Percentiles rank a stretch among this genome's conserved stretches.
Conservation (phyloP, 2,797 vertebrate species). For the Gambelia wislizenii region DNA sequence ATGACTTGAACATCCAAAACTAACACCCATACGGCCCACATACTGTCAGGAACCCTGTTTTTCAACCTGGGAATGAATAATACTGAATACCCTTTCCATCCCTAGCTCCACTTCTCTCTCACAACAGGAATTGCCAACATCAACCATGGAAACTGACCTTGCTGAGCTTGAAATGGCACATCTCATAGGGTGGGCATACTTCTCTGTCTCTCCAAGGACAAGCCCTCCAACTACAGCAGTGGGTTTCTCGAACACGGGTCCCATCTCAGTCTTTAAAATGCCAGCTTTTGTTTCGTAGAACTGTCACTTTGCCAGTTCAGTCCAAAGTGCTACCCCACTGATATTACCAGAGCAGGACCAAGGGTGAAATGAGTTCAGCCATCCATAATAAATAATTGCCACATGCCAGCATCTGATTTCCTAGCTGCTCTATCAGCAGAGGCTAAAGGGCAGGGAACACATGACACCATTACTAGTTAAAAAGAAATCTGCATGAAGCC, state of each 20-base stretch:
- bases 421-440: background rate
- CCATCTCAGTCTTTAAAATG: too few species aligned
- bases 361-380: too few species aligned
- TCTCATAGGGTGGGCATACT: too few species aligned
- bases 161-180: too few species aligned
- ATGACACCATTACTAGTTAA: background rate
- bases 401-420: background rate
- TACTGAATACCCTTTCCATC: too few species aligned
- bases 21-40: too few species aligned
- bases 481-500: background rate
- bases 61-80: too few species aligned
- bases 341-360: background rate
- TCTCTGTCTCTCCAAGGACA: background rate
- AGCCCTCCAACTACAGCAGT: background rate
- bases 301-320: background rate
- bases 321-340: background rate
- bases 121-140: too few species aligned
- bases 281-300: background rate
- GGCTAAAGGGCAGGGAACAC: background rate
- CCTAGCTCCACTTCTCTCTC: too few species aligned
- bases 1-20: too few species aligned
- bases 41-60: too few species aligned
- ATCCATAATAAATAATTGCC: background rate
- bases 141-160: too few species aligned
- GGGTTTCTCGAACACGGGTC: background rate